Evolutionary conservation across 2,797 vertebrate species (phyloP).

Genomic region (Typhlichthys eigenmanni): DNA sequence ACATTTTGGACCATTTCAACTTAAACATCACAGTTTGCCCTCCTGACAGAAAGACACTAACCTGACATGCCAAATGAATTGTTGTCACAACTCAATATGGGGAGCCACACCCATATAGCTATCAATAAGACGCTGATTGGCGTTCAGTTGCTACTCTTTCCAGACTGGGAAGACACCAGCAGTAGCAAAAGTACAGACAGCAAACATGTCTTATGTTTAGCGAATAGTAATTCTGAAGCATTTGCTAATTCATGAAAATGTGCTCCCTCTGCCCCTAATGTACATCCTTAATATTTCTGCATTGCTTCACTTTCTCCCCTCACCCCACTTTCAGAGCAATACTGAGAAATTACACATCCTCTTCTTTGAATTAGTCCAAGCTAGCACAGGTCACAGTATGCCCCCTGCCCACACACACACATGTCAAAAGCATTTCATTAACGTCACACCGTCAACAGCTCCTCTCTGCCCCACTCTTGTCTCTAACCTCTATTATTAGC

Average conservation of each 20-base stretch:
- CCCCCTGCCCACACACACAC: too few species aligned
- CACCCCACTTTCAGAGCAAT: conserved; percentile 21
- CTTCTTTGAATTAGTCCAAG: conserved; percentile 47
- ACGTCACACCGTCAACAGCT: conserved; percentile 34
- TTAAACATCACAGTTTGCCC: too few species aligned
- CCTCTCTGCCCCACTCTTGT: conserved; percentile 3
- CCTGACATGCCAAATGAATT: too few species aligned
- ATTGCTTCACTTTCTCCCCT: conserved; percentile 38
- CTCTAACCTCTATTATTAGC: neutral
- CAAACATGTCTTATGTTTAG: neutral
- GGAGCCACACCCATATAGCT: too few species aligned
- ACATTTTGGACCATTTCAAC: too few species aligned
- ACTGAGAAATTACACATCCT: conserved; percentile 50
- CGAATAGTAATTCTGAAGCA: conserved; percentile 7
- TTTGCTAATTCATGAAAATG: conserved; percentile 16
- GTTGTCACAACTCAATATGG: too few species aligned
- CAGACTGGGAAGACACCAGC: too few species aligned
- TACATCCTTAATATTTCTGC: conserved; percentile 37
- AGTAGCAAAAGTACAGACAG: neutral
- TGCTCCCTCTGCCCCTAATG: conserved; percentile 20
- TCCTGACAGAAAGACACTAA: too few species aligned
- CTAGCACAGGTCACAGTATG: conserved; percentile 35
- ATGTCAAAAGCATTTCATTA: conserved; percentile 50
- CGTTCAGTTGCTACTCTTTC: too few species aligned
- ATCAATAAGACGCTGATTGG: too few species aligned